Conservation (phyloP, 92 coral and sea anemone genomes). For the Palythoa caribaeorum region DNA sequence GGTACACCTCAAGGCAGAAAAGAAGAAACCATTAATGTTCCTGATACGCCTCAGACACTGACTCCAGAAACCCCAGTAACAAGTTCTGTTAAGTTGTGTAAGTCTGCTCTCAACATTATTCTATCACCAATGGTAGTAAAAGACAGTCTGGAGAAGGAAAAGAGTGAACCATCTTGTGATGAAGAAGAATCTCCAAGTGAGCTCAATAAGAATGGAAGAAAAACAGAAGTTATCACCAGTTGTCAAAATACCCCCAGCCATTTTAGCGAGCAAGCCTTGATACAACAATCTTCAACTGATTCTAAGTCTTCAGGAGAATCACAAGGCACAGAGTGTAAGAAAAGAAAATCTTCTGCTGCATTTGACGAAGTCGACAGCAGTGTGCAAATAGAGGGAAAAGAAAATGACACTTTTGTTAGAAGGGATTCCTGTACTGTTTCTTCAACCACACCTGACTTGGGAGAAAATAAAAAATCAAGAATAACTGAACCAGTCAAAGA, state of each 20-base stretch:
- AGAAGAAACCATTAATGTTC: not conserved
- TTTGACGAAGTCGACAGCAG: not conserved
- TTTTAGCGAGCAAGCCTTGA: not conserved
- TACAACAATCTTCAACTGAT: not conserved
- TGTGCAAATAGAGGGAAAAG: not conserved
- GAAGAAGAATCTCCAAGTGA: slow-evolving; percentile 35
- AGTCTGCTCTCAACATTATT: slow-evolving; percentile 46
- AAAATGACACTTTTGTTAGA: not conserved
- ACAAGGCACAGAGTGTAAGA: not conserved
- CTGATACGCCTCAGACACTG: not conserved
- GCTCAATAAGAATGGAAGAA: not conserved
- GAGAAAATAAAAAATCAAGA: not conserved
- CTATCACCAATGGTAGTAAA: slow-evolving; percentile 51
- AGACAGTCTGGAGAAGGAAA: slow-evolving; percentile 38
- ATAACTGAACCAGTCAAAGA: slow-evolving; percentile 22
- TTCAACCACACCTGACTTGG: slow-evolving; percentile 20
- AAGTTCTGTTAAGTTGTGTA: slow-evolving; percentile 49
- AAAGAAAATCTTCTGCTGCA: slow-evolving; percentile 22
- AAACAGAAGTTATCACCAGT: not conserved
- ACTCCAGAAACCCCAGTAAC: not conserved
- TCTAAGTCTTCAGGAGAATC: slow-evolving; percentile 2
- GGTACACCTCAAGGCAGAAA: not conserved
- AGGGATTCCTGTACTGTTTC: slow-evolving; percentile 3
- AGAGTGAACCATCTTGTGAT: not conserved
- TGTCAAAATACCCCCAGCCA: not conserved